phyloP scores from a whole-genome alignment of 2,797 vertebrate species.

The Hybognathus amarus region DNA sequence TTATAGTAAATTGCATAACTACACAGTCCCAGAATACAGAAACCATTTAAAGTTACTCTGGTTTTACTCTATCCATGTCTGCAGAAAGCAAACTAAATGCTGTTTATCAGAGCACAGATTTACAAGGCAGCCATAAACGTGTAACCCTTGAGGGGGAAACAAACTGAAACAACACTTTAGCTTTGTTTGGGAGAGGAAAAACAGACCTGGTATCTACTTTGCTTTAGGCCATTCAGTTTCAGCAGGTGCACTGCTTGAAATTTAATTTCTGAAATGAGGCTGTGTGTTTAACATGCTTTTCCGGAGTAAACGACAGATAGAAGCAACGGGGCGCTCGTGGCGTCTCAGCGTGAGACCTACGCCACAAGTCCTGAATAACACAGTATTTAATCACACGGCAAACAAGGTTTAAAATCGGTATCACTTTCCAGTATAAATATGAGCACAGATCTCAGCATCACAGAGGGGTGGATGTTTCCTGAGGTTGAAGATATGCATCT shows the following conservation, averaged over 20 bases:
- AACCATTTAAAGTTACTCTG: constrained; percentile 2
- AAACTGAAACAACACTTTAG: constrained; percentile 51
- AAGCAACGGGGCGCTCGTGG: constrained; percentile 7
- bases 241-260: constrained; percentile 73
- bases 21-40: background rate
- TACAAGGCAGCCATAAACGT: constrained; percentile 8
- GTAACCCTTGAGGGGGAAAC: background rate
- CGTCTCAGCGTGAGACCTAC: constrained; percentile 8
- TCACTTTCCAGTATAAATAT: constrained; percentile 39
- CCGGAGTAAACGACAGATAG: constrained; percentile 37
- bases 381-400: constrained; percentile 6
- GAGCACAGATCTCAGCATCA: constrained; percentile 19
- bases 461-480: constrained; percentile 49
- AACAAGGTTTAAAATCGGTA: constrained; percentile 34
- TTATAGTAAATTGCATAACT: background rate
- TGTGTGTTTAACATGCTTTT: constrained; percentile 51
- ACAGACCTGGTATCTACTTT: constrained; percentile 57
- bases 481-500: constrained; percentile 50
- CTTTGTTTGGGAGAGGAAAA: constrained; percentile 64
- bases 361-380: constrained; percentile 10
- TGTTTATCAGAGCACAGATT: constrained; percentile 10
- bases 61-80: background rate
- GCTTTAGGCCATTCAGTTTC: constrained; percentile 64
- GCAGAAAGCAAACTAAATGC: background rate
- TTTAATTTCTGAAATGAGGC: constrained; percentile 69